Evolutionary conservation across 2,888 invertebrate species (phyloP).

Genomic region (Xestia rhomboidea): DNA sequence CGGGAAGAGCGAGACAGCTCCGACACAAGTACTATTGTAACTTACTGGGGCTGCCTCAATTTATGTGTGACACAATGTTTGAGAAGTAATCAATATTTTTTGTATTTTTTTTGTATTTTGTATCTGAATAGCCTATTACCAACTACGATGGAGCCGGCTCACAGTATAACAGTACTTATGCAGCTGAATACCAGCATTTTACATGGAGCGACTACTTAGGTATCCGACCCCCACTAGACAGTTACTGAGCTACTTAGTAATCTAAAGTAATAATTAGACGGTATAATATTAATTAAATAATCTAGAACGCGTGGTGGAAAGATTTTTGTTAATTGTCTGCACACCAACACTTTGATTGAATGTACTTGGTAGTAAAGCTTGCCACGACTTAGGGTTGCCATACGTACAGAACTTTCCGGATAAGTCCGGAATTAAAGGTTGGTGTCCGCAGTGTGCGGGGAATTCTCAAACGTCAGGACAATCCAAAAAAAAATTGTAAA

Average conservation of each 20-base stretch:
- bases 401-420: background rate
- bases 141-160: background rate
- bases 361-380: slow-evolving; percentile 26
- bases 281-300: background rate
- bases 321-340: background rate
- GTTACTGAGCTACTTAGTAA: background rate
- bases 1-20: no score
- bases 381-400: background rate
- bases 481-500: background rate
- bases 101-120: no score
- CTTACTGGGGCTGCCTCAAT: no score
- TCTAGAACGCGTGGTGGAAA: background rate
- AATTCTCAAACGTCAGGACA: background rate
- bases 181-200: background rate
- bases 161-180: background rate
- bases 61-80: no score
- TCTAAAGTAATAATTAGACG: background rate
- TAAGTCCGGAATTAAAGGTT: background rate
- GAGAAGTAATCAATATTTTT: no score
- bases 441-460: background rate
- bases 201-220: background rate
- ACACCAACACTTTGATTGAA: slow-evolving; percentile 1
- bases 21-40: no score
- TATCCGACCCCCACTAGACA: background rate
- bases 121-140: background rate